Conservation (phyloP, 2,888 invertebrate species). For the Erannis defoliaria region DNA sequence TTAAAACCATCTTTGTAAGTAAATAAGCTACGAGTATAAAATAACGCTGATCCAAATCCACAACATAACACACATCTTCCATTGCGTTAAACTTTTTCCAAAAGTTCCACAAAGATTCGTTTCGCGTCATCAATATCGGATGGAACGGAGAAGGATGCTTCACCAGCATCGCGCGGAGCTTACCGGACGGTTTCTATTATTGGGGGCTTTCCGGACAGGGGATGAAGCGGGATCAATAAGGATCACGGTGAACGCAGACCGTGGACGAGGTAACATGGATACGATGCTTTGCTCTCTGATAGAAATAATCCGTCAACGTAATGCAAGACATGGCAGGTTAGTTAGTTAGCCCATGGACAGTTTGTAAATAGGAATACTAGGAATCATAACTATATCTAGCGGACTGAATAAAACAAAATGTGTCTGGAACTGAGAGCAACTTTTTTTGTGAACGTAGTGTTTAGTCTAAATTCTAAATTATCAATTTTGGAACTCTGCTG, state of each 20-base stretch:
- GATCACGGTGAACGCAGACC: slow-evolving; percentile 3
- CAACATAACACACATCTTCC: too few species aligned
- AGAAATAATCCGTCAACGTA: neutral
- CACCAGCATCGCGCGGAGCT: slow-evolving; percentile 5
- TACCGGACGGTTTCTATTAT: slow-evolving; percentile 20
- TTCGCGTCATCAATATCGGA: slow-evolving; percentile 1
- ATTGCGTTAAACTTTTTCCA: neutral
- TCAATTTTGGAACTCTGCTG: too few species aligned
- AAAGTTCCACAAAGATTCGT: neutral
- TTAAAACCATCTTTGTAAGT: too few species aligned
- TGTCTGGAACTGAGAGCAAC: too few species aligned
- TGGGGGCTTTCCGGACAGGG: neutral
- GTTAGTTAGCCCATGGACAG: too few species aligned
- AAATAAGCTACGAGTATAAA: neutral
- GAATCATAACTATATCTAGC: too few species aligned
- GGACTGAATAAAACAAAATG: too few species aligned
- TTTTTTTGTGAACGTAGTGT: too few species aligned
- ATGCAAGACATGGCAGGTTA: too few species aligned
- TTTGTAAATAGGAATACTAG: too few species aligned
- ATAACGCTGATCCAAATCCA: too few species aligned
- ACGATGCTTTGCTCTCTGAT: neutral
- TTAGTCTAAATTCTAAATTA: too few species aligned
- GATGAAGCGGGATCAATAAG: slow-evolving; percentile 14
- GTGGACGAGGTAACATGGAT: neutral
- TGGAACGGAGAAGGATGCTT: neutral